These are phyloP conservation scores for Astreopora myriophthalma DNA, from an alignment of 64 coral and sea anemone genomes.

Conservation along the genomic window DNA sequence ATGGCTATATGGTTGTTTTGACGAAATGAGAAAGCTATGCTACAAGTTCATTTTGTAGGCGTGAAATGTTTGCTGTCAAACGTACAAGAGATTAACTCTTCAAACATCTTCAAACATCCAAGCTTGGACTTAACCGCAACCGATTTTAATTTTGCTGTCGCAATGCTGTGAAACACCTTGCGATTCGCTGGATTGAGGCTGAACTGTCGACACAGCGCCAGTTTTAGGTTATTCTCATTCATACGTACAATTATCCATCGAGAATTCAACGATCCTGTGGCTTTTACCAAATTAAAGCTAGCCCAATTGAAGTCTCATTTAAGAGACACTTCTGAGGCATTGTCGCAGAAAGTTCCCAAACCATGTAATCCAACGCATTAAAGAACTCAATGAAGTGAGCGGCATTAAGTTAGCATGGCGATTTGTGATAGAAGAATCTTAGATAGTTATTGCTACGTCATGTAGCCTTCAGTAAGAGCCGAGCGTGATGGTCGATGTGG, in stretches of 20 bases:
- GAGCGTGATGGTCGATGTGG: neutral
- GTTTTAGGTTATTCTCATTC: neutral
- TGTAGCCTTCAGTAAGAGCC: neutral
- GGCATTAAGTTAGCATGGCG: neutral
- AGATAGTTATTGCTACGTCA: neutral
- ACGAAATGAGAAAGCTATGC: neutral
- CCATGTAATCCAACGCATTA: neutral
- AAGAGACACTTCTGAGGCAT: too few species aligned
- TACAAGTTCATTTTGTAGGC: neutral
- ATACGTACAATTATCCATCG: neutral
- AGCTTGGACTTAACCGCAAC: neutral
- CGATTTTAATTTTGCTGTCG: conserved; percentile 12
- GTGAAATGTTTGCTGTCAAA: conserved; percentile 12
- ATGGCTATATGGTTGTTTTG: neutral
- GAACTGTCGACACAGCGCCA: neutral
- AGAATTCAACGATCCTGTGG: neutral
- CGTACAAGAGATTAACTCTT: conserved; percentile 22
- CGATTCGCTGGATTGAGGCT: neutral
- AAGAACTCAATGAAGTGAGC: neutral
- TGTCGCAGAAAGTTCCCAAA: neutral
- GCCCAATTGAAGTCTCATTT: conserved; percentile 9
- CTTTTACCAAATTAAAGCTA: conserved; percentile 15
- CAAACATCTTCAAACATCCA: neutral
- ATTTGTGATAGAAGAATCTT: neutral
- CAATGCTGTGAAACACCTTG: neutral